phyloP scores from a whole-genome alignment of 2,797 vertebrate genomes.

The Anabacerthia variegaticeps region DNA sequence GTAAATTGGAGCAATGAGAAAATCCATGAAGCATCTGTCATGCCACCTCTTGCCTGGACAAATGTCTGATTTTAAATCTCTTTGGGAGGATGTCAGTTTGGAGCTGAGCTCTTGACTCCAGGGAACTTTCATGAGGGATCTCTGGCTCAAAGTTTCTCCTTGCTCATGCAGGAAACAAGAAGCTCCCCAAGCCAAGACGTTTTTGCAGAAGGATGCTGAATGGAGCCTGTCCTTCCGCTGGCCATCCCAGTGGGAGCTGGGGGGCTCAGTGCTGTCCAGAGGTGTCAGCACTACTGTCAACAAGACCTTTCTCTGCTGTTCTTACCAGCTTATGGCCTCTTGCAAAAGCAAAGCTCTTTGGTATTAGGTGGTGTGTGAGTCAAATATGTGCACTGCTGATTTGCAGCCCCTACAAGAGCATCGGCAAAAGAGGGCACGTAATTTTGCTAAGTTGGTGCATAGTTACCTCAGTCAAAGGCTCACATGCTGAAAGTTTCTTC shows the following conservation, averaged over 20 bases:
- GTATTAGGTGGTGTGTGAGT: not conserved
- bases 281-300: not conserved
- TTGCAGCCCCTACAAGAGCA: not conserved
- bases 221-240: not conserved
- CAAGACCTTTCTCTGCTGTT: not conserved
- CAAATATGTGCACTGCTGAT: not conserved
- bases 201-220: not conserved
- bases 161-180: not conserved
- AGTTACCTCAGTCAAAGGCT: not conserved
- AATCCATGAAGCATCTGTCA: not conserved
- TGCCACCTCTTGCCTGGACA: not conserved
- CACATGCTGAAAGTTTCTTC: not conserved
- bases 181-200: not conserved
- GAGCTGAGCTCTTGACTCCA: not conserved
- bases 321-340: rapidly evolving
- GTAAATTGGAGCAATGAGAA: not conserved
- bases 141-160: not conserved
- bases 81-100: not conserved
- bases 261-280: rapidly evolving
- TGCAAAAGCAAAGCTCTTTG: not conserved
- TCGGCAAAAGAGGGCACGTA: not conserved
- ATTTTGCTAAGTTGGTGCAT: not conserved
- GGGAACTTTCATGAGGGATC: not conserved
- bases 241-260: not conserved
- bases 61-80: not conserved